Evolutionary conservation across 2,888 invertebrate genomes (phyloP), one percentile per base, ranked within the genome.

Genomic region (Tromatobia lineatoria): DNA sequence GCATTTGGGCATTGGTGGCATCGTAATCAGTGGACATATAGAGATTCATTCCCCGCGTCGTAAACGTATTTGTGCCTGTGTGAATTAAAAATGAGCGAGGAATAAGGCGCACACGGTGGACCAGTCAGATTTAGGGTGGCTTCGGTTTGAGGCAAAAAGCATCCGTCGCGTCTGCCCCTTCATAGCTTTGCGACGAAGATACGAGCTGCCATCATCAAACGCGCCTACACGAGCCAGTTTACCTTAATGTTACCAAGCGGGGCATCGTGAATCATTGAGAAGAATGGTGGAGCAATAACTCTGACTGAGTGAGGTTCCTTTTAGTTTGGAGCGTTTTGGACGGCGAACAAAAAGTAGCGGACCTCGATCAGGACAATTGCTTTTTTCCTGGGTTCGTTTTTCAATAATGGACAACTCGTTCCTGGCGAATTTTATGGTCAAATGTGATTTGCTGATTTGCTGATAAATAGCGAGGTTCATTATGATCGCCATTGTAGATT

Each of bases 81-180:
- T 92, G 92, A 93, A 93, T 93, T 92, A 93, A 92, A 91, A 92
- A 93, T 93, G 92, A 93, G 90, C 86, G 88, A 88, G 88, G 88
- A 79, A 82, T 71, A 34, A 82, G 76, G 54, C 76, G 61, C 61
- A 74, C 73, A 74, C 73, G 66, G 15, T 11, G 45, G 66, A 54
- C 25, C 64, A 34, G n/a, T 18, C 57, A 57, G 50, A 50, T 47
- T n/a, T 67, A 45, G 71, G 80, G 76, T 75, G 75, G 52, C 57
- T 76, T 69, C 23, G 66, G 66, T 77, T 83, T 71, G 11, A 69
- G 73, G 23, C 64, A 42, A 45, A 79, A 74, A 83, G 42, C 59
- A 57, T 80, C 61, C 42, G 67, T 77, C 87, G 87, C 86, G 85
- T 86, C 85, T 85, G 85, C 84, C 52, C 82, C 82, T 86, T 80